phyloP scores from a whole-genome alignment of 2,113 vertebrate genomes.

The Pimephales promelas region DNA sequence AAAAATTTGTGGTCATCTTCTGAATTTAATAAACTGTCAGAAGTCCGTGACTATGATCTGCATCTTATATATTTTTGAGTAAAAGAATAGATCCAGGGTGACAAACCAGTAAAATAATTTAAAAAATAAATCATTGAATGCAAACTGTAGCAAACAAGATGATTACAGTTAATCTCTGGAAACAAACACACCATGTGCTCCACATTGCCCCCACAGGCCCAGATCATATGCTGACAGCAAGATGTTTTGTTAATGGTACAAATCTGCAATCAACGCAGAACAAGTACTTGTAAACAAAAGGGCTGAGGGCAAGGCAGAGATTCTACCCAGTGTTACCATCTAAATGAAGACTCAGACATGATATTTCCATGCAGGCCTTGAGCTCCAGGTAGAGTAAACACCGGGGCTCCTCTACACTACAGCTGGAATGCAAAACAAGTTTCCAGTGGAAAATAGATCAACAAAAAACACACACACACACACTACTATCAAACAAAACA shows the following conservation, averaged over 20 bases:
- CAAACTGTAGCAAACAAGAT: neutral
- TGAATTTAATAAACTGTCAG: neutral
- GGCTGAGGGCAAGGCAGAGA: neutral
- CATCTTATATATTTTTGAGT: neutral
- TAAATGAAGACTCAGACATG: neutral
- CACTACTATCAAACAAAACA: neutral
- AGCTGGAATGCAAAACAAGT: slow-evolving; percentile 41
- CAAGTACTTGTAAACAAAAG: slow-evolving; percentile 16
- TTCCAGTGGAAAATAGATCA: slow-evolving; percentile 15
- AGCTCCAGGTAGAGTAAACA: neutral
- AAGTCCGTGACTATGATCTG: neutral
- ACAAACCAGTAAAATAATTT: neutral
- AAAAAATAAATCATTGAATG: too few species aligned
- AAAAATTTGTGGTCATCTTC: neutral
- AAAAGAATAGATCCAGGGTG: neutral
- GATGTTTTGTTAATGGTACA: slow-evolving; percentile 12
- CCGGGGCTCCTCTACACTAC: neutral
- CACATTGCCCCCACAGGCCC: neutral
- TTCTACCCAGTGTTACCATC: slow-evolving; percentile 33
- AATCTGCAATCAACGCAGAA: slow-evolving; percentile 1
- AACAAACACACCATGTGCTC: neutral
- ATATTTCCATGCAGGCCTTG: slow-evolving; percentile 34
- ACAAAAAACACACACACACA: neutral
- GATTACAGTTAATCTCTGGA: neutral
- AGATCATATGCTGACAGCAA: neutral